These are phyloP conservation scores for Gallinago stenura DNA, from an alignment of 2,797 vertebrate species.

Conservation along the genomic window DNA sequence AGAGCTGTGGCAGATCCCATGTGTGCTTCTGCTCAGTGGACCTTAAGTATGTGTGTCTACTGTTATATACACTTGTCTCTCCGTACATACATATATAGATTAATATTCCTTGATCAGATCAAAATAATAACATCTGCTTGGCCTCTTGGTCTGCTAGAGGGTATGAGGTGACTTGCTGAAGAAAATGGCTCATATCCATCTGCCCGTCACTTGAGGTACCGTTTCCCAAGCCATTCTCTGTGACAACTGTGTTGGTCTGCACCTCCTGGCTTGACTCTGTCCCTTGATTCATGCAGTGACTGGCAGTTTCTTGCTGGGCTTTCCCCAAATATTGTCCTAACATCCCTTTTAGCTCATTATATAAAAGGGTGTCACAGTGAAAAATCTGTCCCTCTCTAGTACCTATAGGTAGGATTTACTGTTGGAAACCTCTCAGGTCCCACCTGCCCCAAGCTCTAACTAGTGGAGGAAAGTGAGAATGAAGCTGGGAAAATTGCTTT, in stretches of 20 bases:
- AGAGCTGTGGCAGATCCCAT: background rate
- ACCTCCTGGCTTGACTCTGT: background rate
- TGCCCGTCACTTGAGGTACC: background rate
- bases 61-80: accelerated
- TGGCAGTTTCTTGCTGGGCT: background rate
- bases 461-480: background rate
- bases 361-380: background rate
- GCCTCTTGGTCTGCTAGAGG: background rate
- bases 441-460: background rate
- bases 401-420: background rate
- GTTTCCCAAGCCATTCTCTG: background rate
- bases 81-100: background rate
- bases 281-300: background rate
- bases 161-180: background rate
- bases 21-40: background rate
- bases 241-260: background rate
- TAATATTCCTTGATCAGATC: background rate
- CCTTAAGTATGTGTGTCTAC: background rate
- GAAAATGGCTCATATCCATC: background rate
- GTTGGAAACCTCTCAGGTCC: background rate
- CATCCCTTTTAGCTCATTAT: background rate
- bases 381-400: background rate
- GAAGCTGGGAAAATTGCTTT: background rate
- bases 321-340: background rate
- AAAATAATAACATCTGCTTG: background rate